Conservation (phyloP, 2,797 vertebrate species). For the Syndactyla subalaris region DNA sequence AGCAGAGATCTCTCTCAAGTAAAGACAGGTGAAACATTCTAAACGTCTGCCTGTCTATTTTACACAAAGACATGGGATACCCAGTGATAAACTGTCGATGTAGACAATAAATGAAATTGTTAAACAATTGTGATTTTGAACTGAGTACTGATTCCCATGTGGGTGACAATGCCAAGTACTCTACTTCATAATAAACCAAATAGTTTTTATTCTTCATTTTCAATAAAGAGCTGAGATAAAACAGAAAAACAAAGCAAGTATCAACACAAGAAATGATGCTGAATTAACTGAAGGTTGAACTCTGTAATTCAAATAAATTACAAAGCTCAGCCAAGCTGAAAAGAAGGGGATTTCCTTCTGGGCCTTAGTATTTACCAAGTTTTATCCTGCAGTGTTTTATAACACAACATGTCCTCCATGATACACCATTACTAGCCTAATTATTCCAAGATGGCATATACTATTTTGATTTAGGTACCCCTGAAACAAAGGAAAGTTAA, state of each 20-base stretch:
- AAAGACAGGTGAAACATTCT: background rate
- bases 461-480: slow-evolving; percentile 68
- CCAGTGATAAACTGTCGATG: background rate
- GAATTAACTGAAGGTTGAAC: background rate
- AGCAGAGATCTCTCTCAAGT: background rate
- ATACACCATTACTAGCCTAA: slow-evolving; percentile 60
- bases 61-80: background rate
- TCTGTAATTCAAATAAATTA: slow-evolving; percentile 81
- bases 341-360: slow-evolving; percentile 74
- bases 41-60: background rate
- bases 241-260: background rate
- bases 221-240: background rate
- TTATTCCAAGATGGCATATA: slow-evolving; percentile 69
- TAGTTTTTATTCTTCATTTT: background rate
- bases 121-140: background rate
- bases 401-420: slow-evolving; percentile 48
- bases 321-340: slow-evolving; percentile 85
- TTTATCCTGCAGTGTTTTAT: slow-evolving; percentile 65
- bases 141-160: background rate
- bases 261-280: background rate
- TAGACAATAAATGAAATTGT: background rate
- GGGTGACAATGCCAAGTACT: background rate
- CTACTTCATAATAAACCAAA: background rate
- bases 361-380: slow-evolving; percentile 75
- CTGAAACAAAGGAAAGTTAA: slow-evolving; percentile 64